Base-by-base conservation (phyloP, 2,113 vertebrate genomes). In the Toxotes chatareus region DNA sequence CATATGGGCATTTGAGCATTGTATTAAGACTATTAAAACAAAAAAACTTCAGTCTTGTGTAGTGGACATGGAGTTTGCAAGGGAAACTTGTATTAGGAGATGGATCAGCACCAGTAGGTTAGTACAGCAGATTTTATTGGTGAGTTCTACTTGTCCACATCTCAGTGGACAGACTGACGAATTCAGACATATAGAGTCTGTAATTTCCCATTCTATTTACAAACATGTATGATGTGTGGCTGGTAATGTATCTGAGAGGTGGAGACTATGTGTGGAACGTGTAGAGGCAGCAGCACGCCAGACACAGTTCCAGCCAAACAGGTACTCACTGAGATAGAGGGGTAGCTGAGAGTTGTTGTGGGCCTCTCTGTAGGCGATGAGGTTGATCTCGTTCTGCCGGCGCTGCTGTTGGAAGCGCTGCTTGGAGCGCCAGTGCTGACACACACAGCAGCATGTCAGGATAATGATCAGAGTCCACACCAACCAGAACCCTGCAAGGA, bases 341-440 rank as follows among this genome's bases (percentile, higher is more conserved):
- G 97, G 97, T 64, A 97, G 94, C 12, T 96, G 95, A 67, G 97
- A 96, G 91, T 98, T 97, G 93, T 96, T 99, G 83, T 97, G 97
- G 67, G 97, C 97, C 92, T 98, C 97, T 75, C 97, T 95, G 93
- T 98, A 99, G 7, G 97, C 97, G 0, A 99, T 99, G 89, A 99
- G 95, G 95, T 99, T 99, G 92, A 99, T 99, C 87, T 99, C 97
- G 4, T 97, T 97, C 55, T 99, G 98, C 73, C 97, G 94, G 84
- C 97, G 97, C 82, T 99, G 97, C 64, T 97, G 97, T 87, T 98
- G 97, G 21, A 98, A 96, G 38, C 97, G 97, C 83, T 97, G 97
- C 89, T 99, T 99, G 90, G 97, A 95, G 75, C 97, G 95, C 53
- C 97, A 97, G 90, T 98, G 98, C 62, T 99, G 97, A 91, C 96